Conservation (phyloP, 2,888 invertebrate genomes). For the Caenorhabditis macrosperma region DNA sequence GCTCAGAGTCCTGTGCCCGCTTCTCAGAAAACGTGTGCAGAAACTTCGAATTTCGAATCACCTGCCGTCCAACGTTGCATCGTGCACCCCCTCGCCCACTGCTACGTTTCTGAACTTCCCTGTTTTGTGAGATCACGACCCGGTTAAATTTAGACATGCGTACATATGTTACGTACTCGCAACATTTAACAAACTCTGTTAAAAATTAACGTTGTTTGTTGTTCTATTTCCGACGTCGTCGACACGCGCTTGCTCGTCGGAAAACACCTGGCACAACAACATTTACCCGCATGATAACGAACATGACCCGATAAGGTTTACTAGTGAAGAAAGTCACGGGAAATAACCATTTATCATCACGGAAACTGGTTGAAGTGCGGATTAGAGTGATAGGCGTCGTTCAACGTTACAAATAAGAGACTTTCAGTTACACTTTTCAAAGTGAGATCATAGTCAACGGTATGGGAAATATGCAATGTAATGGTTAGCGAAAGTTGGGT, state of each 20-base stretch:
- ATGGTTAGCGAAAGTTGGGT: neutral
- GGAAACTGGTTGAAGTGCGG: neutral
- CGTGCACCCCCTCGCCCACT: neutral
- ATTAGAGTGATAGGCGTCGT: neutral
- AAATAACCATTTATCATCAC: slow-evolving; percentile 2
- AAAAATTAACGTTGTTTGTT: neutral
- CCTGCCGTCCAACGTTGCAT: neutral
- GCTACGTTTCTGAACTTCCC: neutral
- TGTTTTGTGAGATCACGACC: neutral
- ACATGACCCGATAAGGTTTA: slow-evolving; percentile 6
- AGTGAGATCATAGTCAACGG: neutral
- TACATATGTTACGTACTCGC: neutral
- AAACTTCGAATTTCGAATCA: neutral
- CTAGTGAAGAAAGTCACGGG: neutral
- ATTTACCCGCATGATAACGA: neutral
- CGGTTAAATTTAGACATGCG: neutral
- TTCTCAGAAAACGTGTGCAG: no score
- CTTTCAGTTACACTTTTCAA: neutral
- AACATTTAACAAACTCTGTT: neutral
- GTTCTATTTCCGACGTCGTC: neutral
- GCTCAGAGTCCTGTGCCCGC: no score
- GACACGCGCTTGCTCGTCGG: neutral
- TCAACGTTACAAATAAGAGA: neutral
- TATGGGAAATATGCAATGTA: neutral
- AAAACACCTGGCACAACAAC: neutral